A percentile compares a stretch with the other conserved stretches of the same genome.
phyloP scores from a whole-genome alignment of 2,113 vertebrate genomes.

The Synodontis membranacea region DNA sequence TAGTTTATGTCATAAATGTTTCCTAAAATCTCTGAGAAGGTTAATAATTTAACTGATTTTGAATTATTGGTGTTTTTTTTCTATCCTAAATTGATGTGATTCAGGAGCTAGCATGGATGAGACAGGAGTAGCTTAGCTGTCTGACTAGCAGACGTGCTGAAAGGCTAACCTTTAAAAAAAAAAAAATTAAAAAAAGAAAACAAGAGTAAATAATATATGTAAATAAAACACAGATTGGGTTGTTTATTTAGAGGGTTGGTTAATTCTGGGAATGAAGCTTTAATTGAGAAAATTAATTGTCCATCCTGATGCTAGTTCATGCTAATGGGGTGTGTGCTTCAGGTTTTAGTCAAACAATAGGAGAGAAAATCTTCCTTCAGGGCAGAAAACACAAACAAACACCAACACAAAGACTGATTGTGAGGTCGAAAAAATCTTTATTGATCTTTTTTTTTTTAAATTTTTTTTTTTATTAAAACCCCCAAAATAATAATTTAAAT shows the following conservation, averaged over 20 bases:
- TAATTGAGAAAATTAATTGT: background rate
- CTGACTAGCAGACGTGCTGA: background rate
- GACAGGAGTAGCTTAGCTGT: background rate
- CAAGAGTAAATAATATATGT: background rate
- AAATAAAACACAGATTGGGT: background rate
- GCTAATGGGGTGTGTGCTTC: slow-evolving; percentile 26
- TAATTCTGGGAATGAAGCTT: background rate
- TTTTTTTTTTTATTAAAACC: no score
- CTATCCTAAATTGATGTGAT: no score
- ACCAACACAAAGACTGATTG: background rate
- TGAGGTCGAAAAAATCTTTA: background rate
- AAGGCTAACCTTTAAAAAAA: background rate
- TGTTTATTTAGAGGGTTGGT: background rate
- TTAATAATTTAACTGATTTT: no score
- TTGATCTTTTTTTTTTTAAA: no score
- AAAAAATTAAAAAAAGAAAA: no score
- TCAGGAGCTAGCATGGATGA: background rate
- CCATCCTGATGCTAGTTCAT: background rate
- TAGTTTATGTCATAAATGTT: no score
- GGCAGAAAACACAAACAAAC: background rate
- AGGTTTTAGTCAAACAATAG: slow-evolving; percentile 23
- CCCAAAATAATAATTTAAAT: background rate
- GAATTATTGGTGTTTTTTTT: no score
- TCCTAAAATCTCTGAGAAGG: no score
- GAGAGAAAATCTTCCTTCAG: background rate